Conservation (phyloP, 2,888 invertebrate species). For the Ctenicera cuprea region DNA sequence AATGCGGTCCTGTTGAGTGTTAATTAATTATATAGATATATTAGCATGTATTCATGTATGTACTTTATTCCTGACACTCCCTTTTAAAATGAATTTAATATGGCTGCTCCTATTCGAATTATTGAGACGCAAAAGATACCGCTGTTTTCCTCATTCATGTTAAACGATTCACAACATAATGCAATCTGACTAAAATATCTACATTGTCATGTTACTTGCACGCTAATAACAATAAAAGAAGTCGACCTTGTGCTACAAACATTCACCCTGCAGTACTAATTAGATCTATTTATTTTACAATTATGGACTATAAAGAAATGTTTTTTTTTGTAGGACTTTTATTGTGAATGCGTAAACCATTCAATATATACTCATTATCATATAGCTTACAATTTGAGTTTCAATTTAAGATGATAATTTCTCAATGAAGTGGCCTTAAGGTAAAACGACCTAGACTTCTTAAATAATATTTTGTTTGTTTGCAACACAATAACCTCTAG, state of each 20-base stretch:
- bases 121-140: background rate
- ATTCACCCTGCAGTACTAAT: slow-evolving; percentile 32
- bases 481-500: slow-evolving; percentile 21
- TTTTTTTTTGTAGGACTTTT: background rate
- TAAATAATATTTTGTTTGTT: slow-evolving; percentile 6
- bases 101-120: slow-evolving; percentile 4
- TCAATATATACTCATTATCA: background rate
- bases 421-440: background rate
- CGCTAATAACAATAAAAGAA: slow-evolving; percentile 14
- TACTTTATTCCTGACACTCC: background rate
- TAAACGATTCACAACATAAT: background rate
- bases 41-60: background rate
- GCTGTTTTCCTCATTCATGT: background rate
- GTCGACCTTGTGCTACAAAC: slow-evolving; percentile 34
- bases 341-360: background rate
- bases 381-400: background rate
- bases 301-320: background rate
- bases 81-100: slow-evolving; percentile 8
- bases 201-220: slow-evolving; percentile 4
- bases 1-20: slow-evolving; percentile 2
- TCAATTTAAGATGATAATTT: background rate
- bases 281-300: slow-evolving; percentile 16
- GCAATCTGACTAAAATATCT: background rate
- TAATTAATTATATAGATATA: too few relatives aligned
- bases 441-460: slow-evolving; percentile 1